Evolutionary conservation across 92 coral and sea anemone genomes (phyloP).

Genomic region (Hydrozoanthus gracilis): DNA sequence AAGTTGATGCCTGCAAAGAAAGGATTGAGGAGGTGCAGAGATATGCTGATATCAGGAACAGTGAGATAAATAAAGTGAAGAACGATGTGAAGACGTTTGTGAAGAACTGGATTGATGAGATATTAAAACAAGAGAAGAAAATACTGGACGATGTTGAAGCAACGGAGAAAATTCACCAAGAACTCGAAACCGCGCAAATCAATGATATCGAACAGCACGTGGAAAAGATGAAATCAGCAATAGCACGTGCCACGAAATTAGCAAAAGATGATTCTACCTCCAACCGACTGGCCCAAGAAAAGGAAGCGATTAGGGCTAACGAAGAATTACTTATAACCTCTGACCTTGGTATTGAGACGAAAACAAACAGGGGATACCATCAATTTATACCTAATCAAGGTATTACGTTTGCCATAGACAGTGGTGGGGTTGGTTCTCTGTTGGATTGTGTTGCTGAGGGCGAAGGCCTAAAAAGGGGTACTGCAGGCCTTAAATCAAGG

Average conservation of each 20-base stretch:
- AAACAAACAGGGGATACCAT: conserved; percentile 42
- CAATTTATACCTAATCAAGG: conserved; percentile 36
- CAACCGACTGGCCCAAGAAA: neutral
- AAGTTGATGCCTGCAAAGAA: neutral
- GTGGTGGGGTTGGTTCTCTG: conserved; percentile 39
- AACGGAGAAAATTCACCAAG: conserved; percentile 28
- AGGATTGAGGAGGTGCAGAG: neutral
- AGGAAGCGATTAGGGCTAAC: neutral
- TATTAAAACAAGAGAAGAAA: conserved; percentile 9
- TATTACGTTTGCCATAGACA: conserved; percentile 8
- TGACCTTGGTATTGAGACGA: conserved; percentile 10
- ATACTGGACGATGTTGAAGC: conserved; percentile 38
- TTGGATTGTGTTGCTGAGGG: conserved; percentile 44
- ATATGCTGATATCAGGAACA: conserved; percentile 8
- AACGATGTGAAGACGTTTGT: conserved; percentile 16
- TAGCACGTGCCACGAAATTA: conserved; percentile 2
- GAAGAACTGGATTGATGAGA: conserved; percentile 20
- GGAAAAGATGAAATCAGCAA: conserved; percentile 16
- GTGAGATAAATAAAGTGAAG: conserved; percentile 17
- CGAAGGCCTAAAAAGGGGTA: conserved; percentile 23
- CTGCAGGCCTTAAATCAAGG: conserved; percentile 30
- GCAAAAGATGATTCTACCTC: neutral
- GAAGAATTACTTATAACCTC: neutral
- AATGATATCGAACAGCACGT: conserved; percentile 22
- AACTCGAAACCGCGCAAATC: conserved; percentile 19